Conservation (phyloP, 2,888 invertebrate genomes). For the Pterobdella sp. region DNA sequence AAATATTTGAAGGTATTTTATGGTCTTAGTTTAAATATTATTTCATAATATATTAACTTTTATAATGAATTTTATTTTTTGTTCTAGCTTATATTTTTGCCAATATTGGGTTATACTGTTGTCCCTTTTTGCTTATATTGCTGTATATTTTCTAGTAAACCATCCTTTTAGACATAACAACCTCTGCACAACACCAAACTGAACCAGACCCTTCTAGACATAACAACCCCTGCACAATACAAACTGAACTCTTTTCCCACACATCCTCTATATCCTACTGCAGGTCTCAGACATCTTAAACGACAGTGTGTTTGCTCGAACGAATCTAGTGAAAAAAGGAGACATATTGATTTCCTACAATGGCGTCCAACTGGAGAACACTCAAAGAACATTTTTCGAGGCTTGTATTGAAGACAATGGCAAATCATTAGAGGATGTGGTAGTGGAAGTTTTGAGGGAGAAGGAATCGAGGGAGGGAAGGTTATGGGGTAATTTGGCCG, state of each 20-base stretch:
- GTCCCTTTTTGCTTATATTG: too few relatives aligned
- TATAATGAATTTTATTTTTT: not conserved
- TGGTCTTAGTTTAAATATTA: too few relatives aligned
- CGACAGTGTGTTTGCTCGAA: slow-evolving; percentile 56
- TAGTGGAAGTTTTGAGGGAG: slow-evolving; percentile 61
- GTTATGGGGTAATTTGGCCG: too few relatives aligned
- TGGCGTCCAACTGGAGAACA: slow-evolving; percentile 65
- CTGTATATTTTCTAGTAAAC: too few relatives aligned
- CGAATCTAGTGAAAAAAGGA: slow-evolving; percentile 71
- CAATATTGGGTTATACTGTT: too few relatives aligned
- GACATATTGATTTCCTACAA: slow-evolving; percentile 85
- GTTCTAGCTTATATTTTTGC: too few relatives aligned
- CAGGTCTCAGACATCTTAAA: slow-evolving; percentile 45
- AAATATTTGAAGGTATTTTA: slow-evolving; percentile 45
- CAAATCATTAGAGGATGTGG: slow-evolving; percentile 59
- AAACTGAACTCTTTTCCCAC: not conserved
- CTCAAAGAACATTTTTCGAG: slow-evolving; percentile 79
- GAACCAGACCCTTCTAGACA: not conserved
- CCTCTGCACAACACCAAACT: not conserved
- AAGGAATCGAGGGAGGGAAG: slow-evolving; percentile 9
- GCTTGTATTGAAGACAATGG: slow-evolving; percentile 76
- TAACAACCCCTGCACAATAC: not conserved
- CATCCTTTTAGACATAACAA: not conserved
- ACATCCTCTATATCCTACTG: slow-evolving; percentile 30
- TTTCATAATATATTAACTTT: too few relatives aligned